Evolutionary conservation across 2,113 vertebrate species (phyloP), one percentile per base, ranked within the genome.

Genomic region (Hipposideros armiger): DNA sequence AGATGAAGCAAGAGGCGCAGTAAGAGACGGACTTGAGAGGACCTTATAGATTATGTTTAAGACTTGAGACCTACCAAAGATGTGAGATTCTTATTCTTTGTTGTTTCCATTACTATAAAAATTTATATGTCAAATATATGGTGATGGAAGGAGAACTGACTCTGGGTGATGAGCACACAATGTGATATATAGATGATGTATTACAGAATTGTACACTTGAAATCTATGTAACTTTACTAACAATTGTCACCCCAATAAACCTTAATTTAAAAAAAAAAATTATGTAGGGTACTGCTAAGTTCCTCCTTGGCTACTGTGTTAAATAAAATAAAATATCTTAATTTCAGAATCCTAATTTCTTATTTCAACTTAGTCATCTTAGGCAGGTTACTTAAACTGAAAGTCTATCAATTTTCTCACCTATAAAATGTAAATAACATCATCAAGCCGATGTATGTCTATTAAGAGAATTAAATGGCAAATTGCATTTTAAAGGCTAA

Each of bases 391-490:
- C 13, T 91, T 85, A 86, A 82, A 70, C 26, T 22, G 85, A 77
- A 20, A 88, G 47, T 50, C 26, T 56, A 87, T 62, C 77, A 82
- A 62, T 81, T 94, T 90, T 84, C 50, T 60, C 72, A 73, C 60
- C 72, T 91, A 77, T 58, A 85, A 92, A 73, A 84, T 76, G 4
- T 30, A 95, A 91, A 94, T 81, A 83, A 91, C 92, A 56, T 78
- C 16, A 87, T 67, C 42, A 85, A 45, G 4, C 56, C 17, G n/a
- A 92, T 77, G 60, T 88, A 91, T 17, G 1, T 64, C 87, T 87
- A 54, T 15, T 76, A 9, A 93, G 20, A 81, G 56, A 92, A 64
- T 36, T 52, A 85, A 42, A 32, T 45, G 50, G 9, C 13, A 95
- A 91, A 56, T 22, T 50, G 3, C 30, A 89, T 67, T 78, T 89